Conservation (phyloP, 2,797 vertebrate genomes). For the Morelia viridis region DNA sequence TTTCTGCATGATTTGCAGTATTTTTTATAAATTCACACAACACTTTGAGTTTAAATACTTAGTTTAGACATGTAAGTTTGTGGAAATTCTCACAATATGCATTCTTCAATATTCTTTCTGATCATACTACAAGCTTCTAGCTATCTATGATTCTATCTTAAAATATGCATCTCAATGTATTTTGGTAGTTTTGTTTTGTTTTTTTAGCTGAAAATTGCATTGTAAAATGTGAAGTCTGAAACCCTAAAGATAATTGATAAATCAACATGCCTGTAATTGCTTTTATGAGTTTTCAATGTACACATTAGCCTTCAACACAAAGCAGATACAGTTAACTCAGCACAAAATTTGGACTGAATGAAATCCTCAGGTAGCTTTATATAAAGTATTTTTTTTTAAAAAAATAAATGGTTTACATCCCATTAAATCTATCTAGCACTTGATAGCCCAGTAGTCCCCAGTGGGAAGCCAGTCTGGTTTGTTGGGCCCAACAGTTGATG, state of each 20-base stretch:
- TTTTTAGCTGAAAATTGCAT: not conserved
- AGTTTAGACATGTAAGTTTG: not conserved
- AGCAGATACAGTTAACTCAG: not conserved
- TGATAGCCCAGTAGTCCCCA: not conserved
- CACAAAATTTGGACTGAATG: not conserved
- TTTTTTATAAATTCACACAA: not conserved
- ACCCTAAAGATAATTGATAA: not conserved
- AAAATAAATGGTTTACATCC: not conserved
- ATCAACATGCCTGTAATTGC: not conserved
- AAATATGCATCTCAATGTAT: not conserved
- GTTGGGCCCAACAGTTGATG: not conserved
- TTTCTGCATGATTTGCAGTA: not conserved
- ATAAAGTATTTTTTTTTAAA: not conserved
- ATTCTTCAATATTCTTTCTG: not conserved
- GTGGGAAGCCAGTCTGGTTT: not conserved
- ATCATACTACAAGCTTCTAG: not conserved
- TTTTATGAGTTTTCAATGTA: not conserved
- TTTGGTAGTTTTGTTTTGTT: not conserved
- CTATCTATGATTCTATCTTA: not conserved
- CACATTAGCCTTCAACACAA: not conserved
- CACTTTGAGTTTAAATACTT: not conserved
- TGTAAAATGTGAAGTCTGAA: not conserved
- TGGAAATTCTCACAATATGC: not conserved
- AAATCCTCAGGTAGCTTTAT: not conserved
- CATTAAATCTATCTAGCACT: not conserved